A percentile compares a stretch with the other conserved stretches of the same genome.
Conservation (phyloP, 1,140 invertebrate species). For the Oncopodura yosiiana region DNA sequence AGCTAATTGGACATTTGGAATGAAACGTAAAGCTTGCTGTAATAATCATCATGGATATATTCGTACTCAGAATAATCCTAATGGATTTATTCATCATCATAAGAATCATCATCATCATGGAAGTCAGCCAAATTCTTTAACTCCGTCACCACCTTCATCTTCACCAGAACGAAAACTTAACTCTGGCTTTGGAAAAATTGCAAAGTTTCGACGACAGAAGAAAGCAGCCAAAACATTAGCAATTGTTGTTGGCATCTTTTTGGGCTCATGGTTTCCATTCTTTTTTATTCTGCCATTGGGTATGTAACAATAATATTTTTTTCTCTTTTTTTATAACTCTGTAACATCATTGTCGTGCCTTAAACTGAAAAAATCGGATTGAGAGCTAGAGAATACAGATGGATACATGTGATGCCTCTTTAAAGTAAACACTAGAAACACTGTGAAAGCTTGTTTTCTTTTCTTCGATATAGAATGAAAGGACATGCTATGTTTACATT, state of each 20-base stretch:
- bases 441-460: too few relatives aligned
- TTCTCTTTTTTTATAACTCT: too few relatives aligned
- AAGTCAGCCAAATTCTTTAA: constrained; percentile 29
- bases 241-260: constrained; percentile 51
- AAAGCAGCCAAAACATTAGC: constrained; percentile 91
- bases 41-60: not conserved
- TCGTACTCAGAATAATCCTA: not conserved
- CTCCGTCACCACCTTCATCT: constrained; percentile 33
- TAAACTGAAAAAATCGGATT: too few relatives aligned
- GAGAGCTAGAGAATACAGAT: too few relatives aligned
- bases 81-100: not conserved
- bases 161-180: constrained; percentile 36
- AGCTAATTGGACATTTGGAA: constrained; percentile 8
- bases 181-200: constrained; percentile 42
- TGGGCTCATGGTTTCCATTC: constrained; percentile 64
- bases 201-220: constrained; percentile 88
- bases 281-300: constrained; percentile 54
- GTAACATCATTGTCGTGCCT: too few relatives aligned
- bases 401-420: too few relatives aligned
- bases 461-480: too few relatives aligned
- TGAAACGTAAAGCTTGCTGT: not conserved
- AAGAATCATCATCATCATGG: not conserved
- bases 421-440: too few relatives aligned
- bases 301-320: constrained; percentile 34
- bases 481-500: too few relatives aligned